Evolutionary conservation across 2,888 invertebrate species (phyloP), one percentile per base, ranked within the genome.

Genomic region (Theodoxus fluviatilis): DNA sequence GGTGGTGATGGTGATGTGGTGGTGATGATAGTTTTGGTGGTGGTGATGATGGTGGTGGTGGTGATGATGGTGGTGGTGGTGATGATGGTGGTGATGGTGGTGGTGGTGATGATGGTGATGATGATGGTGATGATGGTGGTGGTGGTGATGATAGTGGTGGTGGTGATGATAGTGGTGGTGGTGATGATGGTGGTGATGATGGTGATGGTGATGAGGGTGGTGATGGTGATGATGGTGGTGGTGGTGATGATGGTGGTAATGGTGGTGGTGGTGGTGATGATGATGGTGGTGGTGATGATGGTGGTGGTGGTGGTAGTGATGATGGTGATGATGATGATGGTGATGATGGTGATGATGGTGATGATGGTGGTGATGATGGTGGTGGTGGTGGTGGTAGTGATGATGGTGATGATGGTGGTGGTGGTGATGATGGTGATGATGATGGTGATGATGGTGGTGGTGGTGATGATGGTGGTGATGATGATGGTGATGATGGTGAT

Each of bases 41-140:
- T 43, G 43, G 43, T 43, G 43, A 15, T 43, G 43, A 15, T 43
- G 43, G 43, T 43, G 43, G 9, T 43, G 43, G 43, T 43, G 43
- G 43, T 43, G 43, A 43, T 43, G 43, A 43, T 43, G 43, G 43
- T 43, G 43, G 43, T 43, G 43, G 43, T 43, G 43, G 43, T 43
- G 43, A 43, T 43, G 43, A 43, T 43, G 43, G 15, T 43, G 43
- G 43, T 43, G 43, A 43, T 43, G 43, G 43, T 43, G 43, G 43
- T 43, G 43, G 43, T 43, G 15, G 43, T 43, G 43, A 43, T 43
- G 43, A 43, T 43, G 43, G 15, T 43, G 15, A 15, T 43, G 43
- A 43, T 43, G 43, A 15, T 43, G 43, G 43, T 43, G 43, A 15
- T 43, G 15, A 15, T 43, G 43, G 43, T 43, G 43, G 43, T 43